A percentile compares a stretch with the other conserved stretches of the same genome.
phyloP scores from a whole-genome alignment of 2,797 vertebrate species.

The Microchirus variegatus region DNA sequence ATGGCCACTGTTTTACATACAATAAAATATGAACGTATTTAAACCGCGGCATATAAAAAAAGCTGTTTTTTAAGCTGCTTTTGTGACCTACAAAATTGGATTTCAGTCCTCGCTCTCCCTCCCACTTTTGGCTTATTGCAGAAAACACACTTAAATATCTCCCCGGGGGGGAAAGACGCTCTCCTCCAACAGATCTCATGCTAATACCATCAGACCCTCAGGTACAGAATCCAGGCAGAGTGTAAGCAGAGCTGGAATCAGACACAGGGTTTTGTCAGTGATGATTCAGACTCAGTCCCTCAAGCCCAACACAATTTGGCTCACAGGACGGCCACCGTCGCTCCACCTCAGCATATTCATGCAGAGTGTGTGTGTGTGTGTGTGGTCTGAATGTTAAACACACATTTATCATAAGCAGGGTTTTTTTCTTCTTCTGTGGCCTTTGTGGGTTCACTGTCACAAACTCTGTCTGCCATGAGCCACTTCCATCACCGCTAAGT shows the following conservation, averaged over 20 bases:
- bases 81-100: conserved; percentile 22
- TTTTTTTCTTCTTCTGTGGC: no score
- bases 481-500: conserved; percentile 28
- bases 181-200: conserved; percentile 51
- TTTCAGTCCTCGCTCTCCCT: conserved; percentile 28
- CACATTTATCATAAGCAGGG: conserved; percentile 25
- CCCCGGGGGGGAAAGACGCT: conserved; percentile 41
- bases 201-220: conserved; percentile 52
- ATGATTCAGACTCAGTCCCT: conserved; percentile 74
- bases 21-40: background rate
- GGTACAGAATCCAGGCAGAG: conserved; percentile 36
- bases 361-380: conserved; percentile 45
- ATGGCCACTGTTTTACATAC: no score
- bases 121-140: conserved; percentile 42
- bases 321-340: conserved; percentile 55
- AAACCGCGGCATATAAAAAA: background rate
- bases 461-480: conserved; percentile 21
- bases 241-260: conserved; percentile 59
- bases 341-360: conserved; percentile 68
- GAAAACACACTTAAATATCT: conserved; percentile 52
- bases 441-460: conserved; percentile 42
- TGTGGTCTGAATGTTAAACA: conserved; percentile 67
- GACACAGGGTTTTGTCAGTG: conserved; percentile 57
- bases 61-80: conserved; percentile 16
- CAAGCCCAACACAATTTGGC: conserved; percentile 74